Percentiles rank a stretch among this genome's conserved stretches.
phyloP scores from a whole-genome alignment of 1,140 invertebrate species.

The Globodera ellingtonae region DNA sequence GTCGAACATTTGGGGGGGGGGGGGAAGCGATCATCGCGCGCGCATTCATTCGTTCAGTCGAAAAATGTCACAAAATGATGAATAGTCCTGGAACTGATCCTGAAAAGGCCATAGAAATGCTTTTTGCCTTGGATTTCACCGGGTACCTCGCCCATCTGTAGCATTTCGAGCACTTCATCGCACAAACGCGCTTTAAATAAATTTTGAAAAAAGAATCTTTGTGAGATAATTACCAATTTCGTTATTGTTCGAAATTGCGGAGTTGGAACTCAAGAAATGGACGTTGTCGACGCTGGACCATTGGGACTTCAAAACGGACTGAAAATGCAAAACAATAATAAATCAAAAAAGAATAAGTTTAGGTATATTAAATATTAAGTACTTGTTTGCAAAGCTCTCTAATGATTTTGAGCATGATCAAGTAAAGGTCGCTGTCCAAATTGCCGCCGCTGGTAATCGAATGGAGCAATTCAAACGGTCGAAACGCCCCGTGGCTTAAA shows the following conservation, averaged over 20 bases:
- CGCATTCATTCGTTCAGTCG: neutral
- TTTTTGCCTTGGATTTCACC: neutral
- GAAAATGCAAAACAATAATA: neutral
- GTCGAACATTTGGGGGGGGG: neutral
- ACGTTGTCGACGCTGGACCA: slow-evolving; percentile 15
- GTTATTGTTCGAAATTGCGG: neutral
- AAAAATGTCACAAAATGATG: neutral
- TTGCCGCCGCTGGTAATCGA: neutral
- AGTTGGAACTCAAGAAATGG: slow-evolving; percentile 1
- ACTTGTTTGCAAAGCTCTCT: slow-evolving; percentile 21
- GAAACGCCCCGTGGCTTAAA: slow-evolving; percentile 19
- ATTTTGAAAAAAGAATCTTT: neutral
- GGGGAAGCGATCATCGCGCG: too few species aligned
- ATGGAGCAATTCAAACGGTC: slow-evolving; percentile 23
- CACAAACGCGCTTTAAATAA: slow-evolving; percentile 13
- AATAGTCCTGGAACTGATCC: neutral
- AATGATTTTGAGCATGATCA: slow-evolving; percentile 22
- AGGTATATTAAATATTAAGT: neutral
- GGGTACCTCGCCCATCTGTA: slow-evolving; percentile 20
- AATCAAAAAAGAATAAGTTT: neutral
- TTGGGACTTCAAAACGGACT: slow-evolving; percentile 7
- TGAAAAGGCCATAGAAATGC: neutral
- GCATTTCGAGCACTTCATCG: slow-evolving; percentile 15
- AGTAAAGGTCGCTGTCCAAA: slow-evolving; percentile 21
- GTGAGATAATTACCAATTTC: slow-evolving; percentile 15